Conservation (phyloP, 2,888 invertebrate species). For the Apodemia zela region DNA sequence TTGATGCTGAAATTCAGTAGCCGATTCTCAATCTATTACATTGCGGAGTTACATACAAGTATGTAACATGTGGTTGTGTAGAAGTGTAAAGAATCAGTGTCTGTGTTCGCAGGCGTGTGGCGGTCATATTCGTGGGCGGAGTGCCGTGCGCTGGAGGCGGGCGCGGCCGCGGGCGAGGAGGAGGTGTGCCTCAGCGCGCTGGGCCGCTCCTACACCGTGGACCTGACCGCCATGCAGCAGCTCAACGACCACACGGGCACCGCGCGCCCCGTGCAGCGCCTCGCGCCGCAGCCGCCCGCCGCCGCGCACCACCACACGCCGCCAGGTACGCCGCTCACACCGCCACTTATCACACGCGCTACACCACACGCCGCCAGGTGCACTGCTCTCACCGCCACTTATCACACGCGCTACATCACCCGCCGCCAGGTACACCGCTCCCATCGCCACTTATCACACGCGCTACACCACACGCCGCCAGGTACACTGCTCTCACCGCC, state of each 20-base stretch:
- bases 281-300: slow-evolving; percentile 72
- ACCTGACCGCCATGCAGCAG: slow-evolving; percentile 98
- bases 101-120: slow-evolving; percentile 82
- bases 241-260: slow-evolving; percentile 99
- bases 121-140: slow-evolving; percentile 96
- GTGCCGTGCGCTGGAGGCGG: slow-evolving; percentile 96
- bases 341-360: no score
- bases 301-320: slow-evolving; percentile 31
- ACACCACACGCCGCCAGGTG: no score
- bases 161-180: slow-evolving; percentile 95
- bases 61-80: no score
- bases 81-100: no score
- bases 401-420: no score
- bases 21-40: no score
- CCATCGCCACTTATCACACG: no score
- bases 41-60: no score
- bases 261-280: slow-evolving; percentile 93
- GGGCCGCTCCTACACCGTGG: slow-evolving; percentile 96
- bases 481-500: no score
- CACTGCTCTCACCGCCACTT: no score
- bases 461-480: slow-evolving; percentile 31
- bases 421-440: no score
- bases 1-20: no score
- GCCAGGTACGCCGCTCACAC: slow-evolving; percentile 31
- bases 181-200: slow-evolving; percentile 95